These are phyloP conservation scores for Echiichthys vipera DNA, from an alignment of 2,797 vertebrate species.

Conservation along the genomic window DNA sequence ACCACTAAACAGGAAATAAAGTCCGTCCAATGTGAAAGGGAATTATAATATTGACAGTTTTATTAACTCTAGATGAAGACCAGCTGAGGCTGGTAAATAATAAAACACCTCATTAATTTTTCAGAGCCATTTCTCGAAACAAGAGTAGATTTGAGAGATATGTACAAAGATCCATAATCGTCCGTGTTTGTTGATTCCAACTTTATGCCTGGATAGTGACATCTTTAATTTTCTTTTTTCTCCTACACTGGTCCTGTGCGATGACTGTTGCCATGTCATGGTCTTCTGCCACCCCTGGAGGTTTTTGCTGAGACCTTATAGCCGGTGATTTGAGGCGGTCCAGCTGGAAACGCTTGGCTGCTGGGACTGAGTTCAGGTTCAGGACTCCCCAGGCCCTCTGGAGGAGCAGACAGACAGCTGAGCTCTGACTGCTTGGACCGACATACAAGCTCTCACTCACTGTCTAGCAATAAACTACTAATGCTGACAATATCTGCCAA, in stretches of 20 bases:
- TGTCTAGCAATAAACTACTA: neutral
- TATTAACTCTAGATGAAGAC: conserved; percentile 68
- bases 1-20: conserved; percentile 67
- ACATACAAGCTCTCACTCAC: neutral
- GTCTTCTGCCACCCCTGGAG: conserved; percentile 14
- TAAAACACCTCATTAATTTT: conserved; percentile 79
- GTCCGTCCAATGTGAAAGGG: conserved; percentile 33
- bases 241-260: conserved; percentile 4
- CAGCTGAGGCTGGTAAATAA: conserved; percentile 63
- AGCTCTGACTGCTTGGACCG: conserved; percentile 1
- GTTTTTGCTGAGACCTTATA: conserved; percentile 27
- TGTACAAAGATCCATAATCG: conserved; percentile 19
- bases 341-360: conserved; percentile 27
- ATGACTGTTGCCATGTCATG: conserved; percentile 11
- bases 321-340: conserved; percentile 27
- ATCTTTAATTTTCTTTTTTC: conserved; percentile 40
- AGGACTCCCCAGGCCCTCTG: conserved; percentile 11
- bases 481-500: neutral
- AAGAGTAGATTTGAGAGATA: conserved; percentile 43
- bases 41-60: conserved; percentile 77
- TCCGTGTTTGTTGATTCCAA: conserved; percentile 41
- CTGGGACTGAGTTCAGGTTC: conserved; percentile 14
- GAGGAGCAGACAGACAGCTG: conserved; percentile 6
- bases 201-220: conserved; percentile 7
- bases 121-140: conserved; percentile 54